Percentiles rank a stretch among this genome's conserved stretches.
These are phyloP conservation scores for Holothuria glaberrima DNA, from an alignment of 35 echinoderm and acorn worm genomes.

Conservation along the genomic window DNA sequence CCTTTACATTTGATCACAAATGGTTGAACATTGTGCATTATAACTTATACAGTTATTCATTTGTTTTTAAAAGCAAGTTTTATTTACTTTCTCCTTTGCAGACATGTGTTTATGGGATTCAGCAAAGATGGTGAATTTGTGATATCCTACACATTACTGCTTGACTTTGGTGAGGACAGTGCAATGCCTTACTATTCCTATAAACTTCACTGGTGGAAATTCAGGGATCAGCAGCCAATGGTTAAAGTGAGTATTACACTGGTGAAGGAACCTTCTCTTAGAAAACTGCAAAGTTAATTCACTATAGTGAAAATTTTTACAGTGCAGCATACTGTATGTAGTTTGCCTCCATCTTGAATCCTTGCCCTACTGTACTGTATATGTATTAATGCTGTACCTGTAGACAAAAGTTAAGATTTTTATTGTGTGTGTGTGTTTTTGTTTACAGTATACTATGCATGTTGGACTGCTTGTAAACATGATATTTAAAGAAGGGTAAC, in stretches of 20 bases:
- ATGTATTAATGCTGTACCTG: too few species aligned
- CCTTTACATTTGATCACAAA: too few species aligned
- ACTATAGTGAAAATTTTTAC: not conserved
- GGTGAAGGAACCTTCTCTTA: not conserved
- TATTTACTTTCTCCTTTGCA: conserved; percentile 37
- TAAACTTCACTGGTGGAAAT: conserved; percentile 95
- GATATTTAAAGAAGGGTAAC: too few species aligned
- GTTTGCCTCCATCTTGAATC: not conserved
- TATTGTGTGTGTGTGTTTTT: too few species aligned
- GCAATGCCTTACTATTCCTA: conserved; percentile 88
- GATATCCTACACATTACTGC: conserved; percentile 87
- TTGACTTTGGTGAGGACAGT: conserved; percentile 81
- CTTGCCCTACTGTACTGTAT: not conserved
- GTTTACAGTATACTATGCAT: too few species aligned
- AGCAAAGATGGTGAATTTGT: conserved; percentile 99
- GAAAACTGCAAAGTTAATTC: not conserved
- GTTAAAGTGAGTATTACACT: conserved; percentile 59
- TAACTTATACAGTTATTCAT: too few species aligned
- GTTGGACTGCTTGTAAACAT: too few species aligned
- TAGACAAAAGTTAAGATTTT: too few species aligned
- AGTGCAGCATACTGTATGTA: not conserved
- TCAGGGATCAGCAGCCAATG: conserved; percentile 88
- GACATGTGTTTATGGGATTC: conserved; percentile 97
- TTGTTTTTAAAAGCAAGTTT: not conserved
- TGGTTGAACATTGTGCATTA: too few species aligned